Conservation (phyloP, 2,113 vertebrate genomes). For the Tricholaema leucomelas region DNA sequence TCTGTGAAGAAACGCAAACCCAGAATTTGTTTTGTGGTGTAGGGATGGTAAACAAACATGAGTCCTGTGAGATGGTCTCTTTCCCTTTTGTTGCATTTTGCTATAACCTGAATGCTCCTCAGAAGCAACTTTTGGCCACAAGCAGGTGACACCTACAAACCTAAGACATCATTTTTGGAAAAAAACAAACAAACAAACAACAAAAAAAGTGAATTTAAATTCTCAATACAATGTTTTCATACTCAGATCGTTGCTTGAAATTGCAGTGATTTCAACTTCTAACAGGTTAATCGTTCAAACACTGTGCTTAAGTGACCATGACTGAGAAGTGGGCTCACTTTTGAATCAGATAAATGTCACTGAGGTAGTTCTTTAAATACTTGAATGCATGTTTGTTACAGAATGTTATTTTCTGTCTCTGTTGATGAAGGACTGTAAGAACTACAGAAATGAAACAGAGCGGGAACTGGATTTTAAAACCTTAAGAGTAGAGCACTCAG, state of each 20-base stretch:
- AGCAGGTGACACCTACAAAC: background rate
- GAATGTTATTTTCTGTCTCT: conserved; percentile 27
- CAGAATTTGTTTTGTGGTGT: background rate
- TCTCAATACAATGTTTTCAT: background rate
- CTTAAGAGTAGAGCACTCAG: conserved; percentile 58
- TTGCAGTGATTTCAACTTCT: background rate
- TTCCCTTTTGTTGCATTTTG: background rate
- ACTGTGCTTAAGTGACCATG: background rate
- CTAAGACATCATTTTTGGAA: background rate
- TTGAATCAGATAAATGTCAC: background rate
- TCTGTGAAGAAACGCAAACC: background rate
- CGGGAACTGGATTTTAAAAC: conserved; percentile 28
- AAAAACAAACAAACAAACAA: no score
- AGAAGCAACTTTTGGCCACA: background rate
- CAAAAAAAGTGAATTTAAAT: background rate
- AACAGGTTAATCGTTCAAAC: background rate
- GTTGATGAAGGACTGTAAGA: conserved; percentile 70
- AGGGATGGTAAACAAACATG: background rate
- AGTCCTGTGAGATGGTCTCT: background rate
- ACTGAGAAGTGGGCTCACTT: background rate
- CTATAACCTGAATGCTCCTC: background rate
- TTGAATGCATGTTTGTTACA: background rate
- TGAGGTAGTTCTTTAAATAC: background rate
- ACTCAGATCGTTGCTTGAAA: background rate
- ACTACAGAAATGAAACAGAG: background rate